Percentiles rank a stretch among this genome's conserved stretches.
These are phyloP conservation scores for Aphelenchoides avenae DNA, from an alignment of 1,140 invertebrate genomes.

Conservation along the genomic window DNA sequence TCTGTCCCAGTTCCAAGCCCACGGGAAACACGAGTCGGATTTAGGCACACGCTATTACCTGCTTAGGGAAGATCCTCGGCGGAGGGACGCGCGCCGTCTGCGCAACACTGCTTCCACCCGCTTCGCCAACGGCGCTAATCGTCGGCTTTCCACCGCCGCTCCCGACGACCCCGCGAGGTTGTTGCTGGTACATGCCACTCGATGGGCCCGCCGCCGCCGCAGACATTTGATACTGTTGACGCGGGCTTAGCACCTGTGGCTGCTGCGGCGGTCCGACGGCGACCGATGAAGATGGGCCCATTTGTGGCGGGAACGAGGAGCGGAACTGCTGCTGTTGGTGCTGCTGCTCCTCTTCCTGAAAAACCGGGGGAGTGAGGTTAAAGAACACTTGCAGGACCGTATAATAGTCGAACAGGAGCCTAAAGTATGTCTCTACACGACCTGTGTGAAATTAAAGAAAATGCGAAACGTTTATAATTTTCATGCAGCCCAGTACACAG, in stretches of 20 bases:
- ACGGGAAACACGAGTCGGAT: too few species aligned
- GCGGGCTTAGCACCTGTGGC: neutral
- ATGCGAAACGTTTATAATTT: too few species aligned
- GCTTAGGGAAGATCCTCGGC: conserved; percentile 32
- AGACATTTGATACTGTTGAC: neutral
- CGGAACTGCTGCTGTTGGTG: too few species aligned
- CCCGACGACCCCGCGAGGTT: neutral
- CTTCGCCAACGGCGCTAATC: neutral
- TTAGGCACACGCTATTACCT: too few species aligned
- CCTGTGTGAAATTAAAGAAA: too few species aligned
- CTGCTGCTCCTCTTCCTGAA: too few species aligned
- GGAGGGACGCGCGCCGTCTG: conserved; percentile 39
- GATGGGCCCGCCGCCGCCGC: neutral
- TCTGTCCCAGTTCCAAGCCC: too few species aligned
- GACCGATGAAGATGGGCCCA: neutral
- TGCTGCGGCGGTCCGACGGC: conserved; percentile 8
- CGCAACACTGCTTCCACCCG: conserved; percentile 11
- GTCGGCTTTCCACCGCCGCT: neutral
- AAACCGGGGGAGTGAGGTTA: too few species aligned
- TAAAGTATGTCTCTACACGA: too few species aligned
- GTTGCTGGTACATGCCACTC: neutral
- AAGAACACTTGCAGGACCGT: too few species aligned
- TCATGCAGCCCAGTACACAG: too few species aligned
- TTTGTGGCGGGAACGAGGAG: conserved; percentile 7
- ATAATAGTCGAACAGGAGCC: too few species aligned